Evolutionary conservation across 2,113 vertebrate species (phyloP).

Genomic region (Sialia sialis): DNA sequence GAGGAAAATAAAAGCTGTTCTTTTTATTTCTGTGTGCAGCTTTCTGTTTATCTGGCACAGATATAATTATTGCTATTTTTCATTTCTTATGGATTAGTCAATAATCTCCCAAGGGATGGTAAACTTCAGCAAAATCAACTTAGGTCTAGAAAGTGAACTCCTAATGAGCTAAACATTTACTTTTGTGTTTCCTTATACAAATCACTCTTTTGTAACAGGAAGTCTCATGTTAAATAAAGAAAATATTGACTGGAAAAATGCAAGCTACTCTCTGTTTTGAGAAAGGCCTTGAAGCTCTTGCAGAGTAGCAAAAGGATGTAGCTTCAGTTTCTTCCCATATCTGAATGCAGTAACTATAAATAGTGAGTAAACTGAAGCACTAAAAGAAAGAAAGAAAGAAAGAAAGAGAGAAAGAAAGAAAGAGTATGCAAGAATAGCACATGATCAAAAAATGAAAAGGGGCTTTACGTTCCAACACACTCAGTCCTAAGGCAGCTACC

Average conservation of each 20-base stretch:
- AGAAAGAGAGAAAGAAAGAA: background rate
- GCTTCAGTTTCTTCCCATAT: constrained; percentile 22
- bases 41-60: background rate
- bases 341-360: background rate
- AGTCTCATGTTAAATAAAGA: background rate
- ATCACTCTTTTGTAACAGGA: background rate
- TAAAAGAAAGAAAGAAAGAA: background rate
- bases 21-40: background rate
- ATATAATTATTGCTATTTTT: background rate
- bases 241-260: constrained; percentile 14
- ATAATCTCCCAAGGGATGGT: background rate
- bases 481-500: background rate
- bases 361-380: background rate
- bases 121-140: background rate
- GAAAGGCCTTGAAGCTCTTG: background rate
- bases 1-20: background rate
- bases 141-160: background rate
- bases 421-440: background rate
- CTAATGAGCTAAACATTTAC: background rate
- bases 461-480: background rate
- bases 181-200: background rate
- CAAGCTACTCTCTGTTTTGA: background rate
- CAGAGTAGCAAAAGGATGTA: background rate
- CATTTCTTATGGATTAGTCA: background rate
- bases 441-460: background rate